Conservation (phyloP, 2,888 invertebrate genomes). For the Scaptomyza cyrtandrae region DNA sequence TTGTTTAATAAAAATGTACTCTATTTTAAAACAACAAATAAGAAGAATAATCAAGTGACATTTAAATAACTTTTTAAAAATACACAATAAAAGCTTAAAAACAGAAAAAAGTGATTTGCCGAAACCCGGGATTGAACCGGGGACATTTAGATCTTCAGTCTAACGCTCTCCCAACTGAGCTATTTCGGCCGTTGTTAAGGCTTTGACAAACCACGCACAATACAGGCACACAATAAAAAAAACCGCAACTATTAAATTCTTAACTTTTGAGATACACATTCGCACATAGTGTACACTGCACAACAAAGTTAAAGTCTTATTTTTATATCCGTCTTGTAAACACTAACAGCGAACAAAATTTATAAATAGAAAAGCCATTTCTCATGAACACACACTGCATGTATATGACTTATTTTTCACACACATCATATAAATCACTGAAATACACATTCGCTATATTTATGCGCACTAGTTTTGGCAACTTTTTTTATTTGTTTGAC, state of each 20-base stretch:
- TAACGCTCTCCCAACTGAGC: slow-evolving; percentile 93
- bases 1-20: neutral
- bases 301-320: neutral
- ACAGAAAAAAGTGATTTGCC: slow-evolving; percentile 84
- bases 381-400: neutral
- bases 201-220: fast-evolving
- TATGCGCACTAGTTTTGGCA: slow-evolving; percentile 29
- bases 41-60: neutral
- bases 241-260: neutral
- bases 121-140: slow-evolving; percentile 91
- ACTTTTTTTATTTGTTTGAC: slow-evolving; percentile 44
- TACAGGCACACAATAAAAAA: neutral
- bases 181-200: slow-evolving; percentile 87
- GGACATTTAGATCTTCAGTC: slow-evolving; percentile 91
- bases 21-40: neutral
- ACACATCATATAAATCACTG: slow-evolving; percentile 26
- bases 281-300: slow-evolving; percentile 1
- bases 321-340: neutral
- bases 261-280: neutral
- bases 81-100: slow-evolving; percentile 17
- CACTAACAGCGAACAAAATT: neutral
- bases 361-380: slow-evolving; percentile 38
- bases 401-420: slow-evolving; percentile 12
- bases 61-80: neutral
- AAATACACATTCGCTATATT: slow-evolving; percentile 20